A percentile compares a stretch with the other conserved stretches of the same genome.
Conservation (phyloP, 2,113 vertebrate genomes). For the Mungos mungo region DNA sequence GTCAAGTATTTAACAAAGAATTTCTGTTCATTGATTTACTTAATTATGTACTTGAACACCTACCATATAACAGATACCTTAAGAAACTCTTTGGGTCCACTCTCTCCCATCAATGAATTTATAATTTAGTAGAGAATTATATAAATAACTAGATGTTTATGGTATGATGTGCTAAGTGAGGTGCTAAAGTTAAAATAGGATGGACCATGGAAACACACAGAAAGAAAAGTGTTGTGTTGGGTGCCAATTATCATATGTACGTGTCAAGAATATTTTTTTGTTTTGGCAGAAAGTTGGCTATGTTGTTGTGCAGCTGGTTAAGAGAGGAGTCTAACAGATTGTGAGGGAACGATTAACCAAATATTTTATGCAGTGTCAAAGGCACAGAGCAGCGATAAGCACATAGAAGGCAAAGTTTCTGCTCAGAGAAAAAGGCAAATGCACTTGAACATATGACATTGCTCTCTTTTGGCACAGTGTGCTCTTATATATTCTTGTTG, state of each 20-base stretch:
- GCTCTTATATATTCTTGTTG: neutral
- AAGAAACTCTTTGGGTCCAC: neutral
- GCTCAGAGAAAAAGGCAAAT: slow-evolving; percentile 61
- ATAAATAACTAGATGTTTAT: neutral
- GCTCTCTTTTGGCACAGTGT: slow-evolving; percentile 16
- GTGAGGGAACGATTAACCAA: slow-evolving; percentile 54
- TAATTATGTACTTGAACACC: neutral
- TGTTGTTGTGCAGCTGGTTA: neutral
- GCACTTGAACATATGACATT: slow-evolving; percentile 15
- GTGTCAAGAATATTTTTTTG: neutral
- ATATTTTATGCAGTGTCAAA: slow-evolving; percentile 70
- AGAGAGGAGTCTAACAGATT: slow-evolving; percentile 57
- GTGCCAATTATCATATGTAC: neutral
- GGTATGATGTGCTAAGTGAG: neutral
- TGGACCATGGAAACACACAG: neutral
- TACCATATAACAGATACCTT: neutral
- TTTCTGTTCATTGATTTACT: neutral
- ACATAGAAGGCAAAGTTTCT: slow-evolving; percentile 23
- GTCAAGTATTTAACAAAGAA: neutral
- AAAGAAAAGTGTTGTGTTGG: neutral
- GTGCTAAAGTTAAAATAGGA: neutral
- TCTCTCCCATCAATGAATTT: neutral
- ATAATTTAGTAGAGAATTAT: neutral
- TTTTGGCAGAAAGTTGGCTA: slow-evolving; percentile 51
- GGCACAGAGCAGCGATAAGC: slow-evolving; percentile 16